Conservation (phyloP, 2,797 vertebrate genomes). For the Neopelma chrysocephalum region DNA sequence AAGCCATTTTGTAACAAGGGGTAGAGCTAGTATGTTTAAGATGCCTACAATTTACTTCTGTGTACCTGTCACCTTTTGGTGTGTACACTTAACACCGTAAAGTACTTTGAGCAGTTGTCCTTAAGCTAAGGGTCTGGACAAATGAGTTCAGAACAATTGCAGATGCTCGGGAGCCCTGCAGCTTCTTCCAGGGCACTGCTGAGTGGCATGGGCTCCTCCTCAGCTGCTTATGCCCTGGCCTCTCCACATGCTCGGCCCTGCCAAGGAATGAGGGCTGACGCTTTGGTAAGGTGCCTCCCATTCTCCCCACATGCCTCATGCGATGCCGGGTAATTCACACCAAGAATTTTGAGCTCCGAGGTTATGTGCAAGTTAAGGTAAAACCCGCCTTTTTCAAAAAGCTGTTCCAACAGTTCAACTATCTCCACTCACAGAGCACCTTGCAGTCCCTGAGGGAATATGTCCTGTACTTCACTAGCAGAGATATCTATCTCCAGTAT, state of each 20-base stretch:
- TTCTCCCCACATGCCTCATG: accelerated
- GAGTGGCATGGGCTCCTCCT: neutral
- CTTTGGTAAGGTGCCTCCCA: neutral
- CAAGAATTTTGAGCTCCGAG: neutral
- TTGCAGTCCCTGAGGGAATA: neutral
- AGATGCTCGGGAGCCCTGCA: neutral
- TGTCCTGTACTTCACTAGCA: neutral
- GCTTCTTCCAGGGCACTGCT: neutral
- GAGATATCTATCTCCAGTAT: neutral
- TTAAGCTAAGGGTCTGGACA: neutral
- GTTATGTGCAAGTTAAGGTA: neutral
- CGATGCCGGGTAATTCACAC: neutral
- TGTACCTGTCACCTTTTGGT: conserved; percentile 24
- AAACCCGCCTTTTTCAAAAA: neutral
- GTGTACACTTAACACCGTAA: neutral
- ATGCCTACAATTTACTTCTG: conserved; percentile 13
- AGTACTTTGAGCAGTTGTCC: neutral
- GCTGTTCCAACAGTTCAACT: neutral
- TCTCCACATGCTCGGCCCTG: accelerated
- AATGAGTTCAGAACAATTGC: neutral
- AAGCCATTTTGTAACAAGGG: conserved; percentile 51
- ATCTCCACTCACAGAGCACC: neutral
- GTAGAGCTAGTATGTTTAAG: neutral
- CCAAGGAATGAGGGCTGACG: neutral
- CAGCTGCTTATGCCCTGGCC: accelerated